Conservation (phyloP, 1,140 invertebrate genomes). For the Ridgeia piscesae region DNA sequence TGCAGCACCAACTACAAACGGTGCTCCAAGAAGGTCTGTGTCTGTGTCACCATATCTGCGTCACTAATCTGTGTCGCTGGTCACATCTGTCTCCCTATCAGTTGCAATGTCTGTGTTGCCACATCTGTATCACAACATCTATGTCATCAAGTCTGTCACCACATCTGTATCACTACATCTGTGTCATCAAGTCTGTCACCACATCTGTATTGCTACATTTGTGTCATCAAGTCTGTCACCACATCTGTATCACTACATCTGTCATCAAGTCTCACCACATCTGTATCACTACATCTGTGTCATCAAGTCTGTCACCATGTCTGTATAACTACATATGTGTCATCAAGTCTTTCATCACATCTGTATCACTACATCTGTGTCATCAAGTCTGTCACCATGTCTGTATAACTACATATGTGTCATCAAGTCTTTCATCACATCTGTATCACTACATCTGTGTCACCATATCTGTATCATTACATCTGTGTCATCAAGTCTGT, state of each 20-base stretch:
- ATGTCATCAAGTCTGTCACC: too few species aligned
- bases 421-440: too few species aligned
- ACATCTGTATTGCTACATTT: not conserved
- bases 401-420: not conserved
- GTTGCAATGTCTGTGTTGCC: too few species aligned
- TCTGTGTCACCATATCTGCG: too few species aligned
- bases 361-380: not conserved
- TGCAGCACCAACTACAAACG: slow-evolving; percentile 32
- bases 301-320: too few species aligned
- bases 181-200: too few species aligned
- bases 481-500: too few species aligned
- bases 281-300: too few species aligned
- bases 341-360: not conserved
- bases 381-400: too few species aligned
- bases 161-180: not conserved
- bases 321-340: not conserved
- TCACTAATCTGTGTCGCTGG: not conserved
- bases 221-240: not conserved
- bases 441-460: too few species aligned
- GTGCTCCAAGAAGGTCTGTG: slow-evolving; percentile 37
- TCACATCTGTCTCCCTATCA: not conserved
- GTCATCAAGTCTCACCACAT: too few species aligned
- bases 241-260: too few species aligned
- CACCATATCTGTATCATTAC: not conserved
- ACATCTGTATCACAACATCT: not conserved